Conservation (phyloP, 1,140 invertebrate genomes). For the Bombus terrestris region DNA sequence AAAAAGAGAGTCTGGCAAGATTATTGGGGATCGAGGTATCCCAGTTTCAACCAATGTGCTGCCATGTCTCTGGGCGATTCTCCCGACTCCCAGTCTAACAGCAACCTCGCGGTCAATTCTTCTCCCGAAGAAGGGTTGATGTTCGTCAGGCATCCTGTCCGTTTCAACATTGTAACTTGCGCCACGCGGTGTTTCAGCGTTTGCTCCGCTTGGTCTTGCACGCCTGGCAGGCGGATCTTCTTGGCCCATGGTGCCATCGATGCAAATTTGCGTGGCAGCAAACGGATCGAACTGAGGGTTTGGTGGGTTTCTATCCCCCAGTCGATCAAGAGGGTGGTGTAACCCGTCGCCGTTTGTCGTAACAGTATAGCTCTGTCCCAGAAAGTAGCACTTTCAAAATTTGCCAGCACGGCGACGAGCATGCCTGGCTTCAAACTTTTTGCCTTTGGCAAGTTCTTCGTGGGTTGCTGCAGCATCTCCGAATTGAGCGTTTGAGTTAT, state of each 20-base stretch:
- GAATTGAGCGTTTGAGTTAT: accelerated
- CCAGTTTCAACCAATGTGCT: accelerated
- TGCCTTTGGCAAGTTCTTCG: accelerated
- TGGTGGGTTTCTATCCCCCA: too few species aligned
- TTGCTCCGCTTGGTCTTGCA: too few species aligned
- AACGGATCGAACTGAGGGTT: accelerated
- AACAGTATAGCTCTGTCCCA: too few species aligned
- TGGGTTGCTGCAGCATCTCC: accelerated
- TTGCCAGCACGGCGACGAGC: accelerated
- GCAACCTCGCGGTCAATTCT: accelerated
- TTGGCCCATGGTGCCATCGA: too few species aligned
- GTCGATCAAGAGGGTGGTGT: accelerated
- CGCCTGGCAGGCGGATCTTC: too few species aligned
- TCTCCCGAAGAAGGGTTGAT: too few species aligned
- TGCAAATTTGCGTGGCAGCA: too few species aligned
- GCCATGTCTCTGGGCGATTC: too few species aligned
- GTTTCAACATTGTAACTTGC: accelerated
- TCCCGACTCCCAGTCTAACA: accelerated
- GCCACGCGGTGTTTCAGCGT: too few species aligned
- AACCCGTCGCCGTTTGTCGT: accelerated
- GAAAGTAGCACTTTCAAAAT: too few species aligned
- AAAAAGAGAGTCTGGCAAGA: too few species aligned
- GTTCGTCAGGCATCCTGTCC: accelerated
- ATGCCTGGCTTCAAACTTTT: accelerated
- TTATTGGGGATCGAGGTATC: too few species aligned